These are phyloP conservation scores for Percopsis omiscomaycus DNA, from an alignment of 2,797 vertebrate species.

Conservation along the genomic window DNA sequence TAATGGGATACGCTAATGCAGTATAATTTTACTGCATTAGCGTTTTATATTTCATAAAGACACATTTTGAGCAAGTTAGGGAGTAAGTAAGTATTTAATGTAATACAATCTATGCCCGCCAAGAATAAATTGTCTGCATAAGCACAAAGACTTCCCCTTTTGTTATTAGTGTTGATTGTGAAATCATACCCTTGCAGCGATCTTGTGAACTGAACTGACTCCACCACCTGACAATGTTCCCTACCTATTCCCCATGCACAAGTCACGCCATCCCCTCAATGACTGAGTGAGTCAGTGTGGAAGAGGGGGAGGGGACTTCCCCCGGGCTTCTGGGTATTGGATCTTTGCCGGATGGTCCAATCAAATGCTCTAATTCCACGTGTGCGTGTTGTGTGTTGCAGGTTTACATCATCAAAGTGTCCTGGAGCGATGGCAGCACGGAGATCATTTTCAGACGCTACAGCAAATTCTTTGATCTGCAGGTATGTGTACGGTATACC, in stretches of 20 bases:
- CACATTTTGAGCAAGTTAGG: neutral
- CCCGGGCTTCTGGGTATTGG: neutral
- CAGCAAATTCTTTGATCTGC: conserved; percentile 99
- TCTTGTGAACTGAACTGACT: conserved; percentile 24
- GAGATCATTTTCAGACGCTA: conserved; percentile 96
- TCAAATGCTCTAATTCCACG: neutral
- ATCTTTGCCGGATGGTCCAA: neutral
- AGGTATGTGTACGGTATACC: conserved; percentile 78
- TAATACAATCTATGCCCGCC: no score
- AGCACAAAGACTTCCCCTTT: conserved; percentile 24
- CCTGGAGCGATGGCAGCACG: conserved; percentile 91
- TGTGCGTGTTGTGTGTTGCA: conserved; percentile 51
- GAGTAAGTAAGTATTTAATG: neutral
- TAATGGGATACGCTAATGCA: no score
- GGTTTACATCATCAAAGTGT: conserved; percentile 99
- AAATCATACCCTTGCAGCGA: conserved; percentile 26
- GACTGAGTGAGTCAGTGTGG: no score
- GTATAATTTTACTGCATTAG: no score
- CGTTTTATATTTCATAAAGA: neutral
- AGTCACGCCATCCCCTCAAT: no score
- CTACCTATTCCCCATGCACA: neutral
- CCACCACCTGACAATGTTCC: conserved; percentile 2
- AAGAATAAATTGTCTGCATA: conserved; percentile 1
- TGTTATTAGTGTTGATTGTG: conserved; percentile 41
- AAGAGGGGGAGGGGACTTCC: no score